Evolutionary conservation across 1,140 invertebrate genomes (phyloP).

Genomic region (Aplysia californica): DNA sequence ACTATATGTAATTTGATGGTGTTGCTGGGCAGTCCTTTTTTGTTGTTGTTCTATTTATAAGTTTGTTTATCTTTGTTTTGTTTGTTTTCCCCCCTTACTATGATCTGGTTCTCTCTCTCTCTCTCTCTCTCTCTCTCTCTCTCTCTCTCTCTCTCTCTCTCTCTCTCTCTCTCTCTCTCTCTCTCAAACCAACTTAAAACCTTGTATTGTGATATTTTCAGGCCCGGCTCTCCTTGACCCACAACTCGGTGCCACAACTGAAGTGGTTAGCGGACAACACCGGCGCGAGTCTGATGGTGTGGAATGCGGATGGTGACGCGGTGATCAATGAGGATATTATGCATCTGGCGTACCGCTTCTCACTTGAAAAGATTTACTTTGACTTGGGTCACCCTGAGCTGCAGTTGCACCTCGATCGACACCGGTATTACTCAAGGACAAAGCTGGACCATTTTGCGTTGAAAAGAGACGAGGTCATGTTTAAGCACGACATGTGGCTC

Average conservation of each 20-base stretch:
- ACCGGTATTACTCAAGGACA: constrained; percentile 48
- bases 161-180: no score
- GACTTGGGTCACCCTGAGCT: constrained; percentile 49
- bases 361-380: constrained; percentile 52
- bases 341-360: constrained; percentile 57
- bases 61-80: no score
- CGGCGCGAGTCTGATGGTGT: constrained; percentile 42
- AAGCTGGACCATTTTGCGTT: constrained; percentile 46
- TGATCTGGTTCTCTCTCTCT: no score
- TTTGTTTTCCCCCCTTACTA: no score
- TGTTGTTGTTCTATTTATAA: no score
- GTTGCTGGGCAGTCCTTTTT: no score
- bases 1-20: no score
- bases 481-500: constrained; percentile 56
- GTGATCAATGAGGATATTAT: constrained; percentile 48
- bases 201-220: no score
- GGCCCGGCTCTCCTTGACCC: constrained; percentile 80
- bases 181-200: no score
- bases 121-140: no score
- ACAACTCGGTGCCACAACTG: constrained; percentile 71
- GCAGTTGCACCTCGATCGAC: constrained; percentile 38
- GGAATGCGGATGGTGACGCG: constrained; percentile 42
- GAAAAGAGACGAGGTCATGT: constrained; percentile 50
- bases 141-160: no score
- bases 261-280: constrained; percentile 64